phyloP scores from a whole-genome alignment of 1,140 invertebrate genomes.

The Musca vetustissima region DNA sequence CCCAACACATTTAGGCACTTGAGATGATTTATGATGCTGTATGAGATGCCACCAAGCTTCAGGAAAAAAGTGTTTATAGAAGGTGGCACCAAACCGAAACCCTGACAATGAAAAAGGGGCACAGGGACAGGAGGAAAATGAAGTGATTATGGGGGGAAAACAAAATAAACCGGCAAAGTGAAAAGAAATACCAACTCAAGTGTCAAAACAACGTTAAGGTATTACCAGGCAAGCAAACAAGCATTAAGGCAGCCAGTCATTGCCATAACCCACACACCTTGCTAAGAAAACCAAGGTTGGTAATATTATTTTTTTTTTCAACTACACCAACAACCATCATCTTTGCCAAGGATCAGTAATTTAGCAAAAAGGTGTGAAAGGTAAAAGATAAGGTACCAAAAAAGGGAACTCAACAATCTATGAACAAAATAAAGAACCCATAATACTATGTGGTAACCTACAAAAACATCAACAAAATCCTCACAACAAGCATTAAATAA shows the following conservation, averaged over 20 bases:
- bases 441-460: no score
- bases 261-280: neutral
- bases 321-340: no score
- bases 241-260: neutral
- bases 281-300: neutral
- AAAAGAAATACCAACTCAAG: conserved; percentile 23
- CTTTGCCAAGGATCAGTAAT: conserved; percentile 19
- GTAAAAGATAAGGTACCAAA: no score
- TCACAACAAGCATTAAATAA: no score
- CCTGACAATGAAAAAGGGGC: no score
- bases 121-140: neutral
- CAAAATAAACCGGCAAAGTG: conserved; percentile 1
- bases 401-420: no score
- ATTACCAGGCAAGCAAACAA: neutral
- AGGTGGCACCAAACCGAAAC: no score
- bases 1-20: conserved; percentile 8
- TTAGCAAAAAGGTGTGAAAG: conserved; percentile 12
- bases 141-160: neutral
- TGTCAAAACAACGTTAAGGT: conserved; percentile 17
- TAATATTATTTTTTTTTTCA: no score
- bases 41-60: neutral
- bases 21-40: conserved; percentile 22
- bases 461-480: no score
- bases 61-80: no score
- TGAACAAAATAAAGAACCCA: no score